These are phyloP conservation scores for Glaucopsyche alexis DNA, from an alignment of 2,888 invertebrate species.

Conservation along the genomic window DNA sequence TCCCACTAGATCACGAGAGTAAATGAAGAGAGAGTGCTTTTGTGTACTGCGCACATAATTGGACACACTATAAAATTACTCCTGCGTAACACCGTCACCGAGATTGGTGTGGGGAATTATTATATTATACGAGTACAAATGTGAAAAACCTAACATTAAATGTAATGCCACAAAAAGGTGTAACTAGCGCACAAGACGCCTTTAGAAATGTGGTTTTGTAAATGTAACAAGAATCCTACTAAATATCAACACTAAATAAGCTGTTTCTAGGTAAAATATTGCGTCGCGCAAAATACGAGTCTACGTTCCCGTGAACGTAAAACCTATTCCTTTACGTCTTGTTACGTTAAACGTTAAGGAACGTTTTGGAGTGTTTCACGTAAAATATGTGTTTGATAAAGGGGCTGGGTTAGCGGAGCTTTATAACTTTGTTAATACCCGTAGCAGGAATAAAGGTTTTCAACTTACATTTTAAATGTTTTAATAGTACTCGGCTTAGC, in stretches of 20 bases:
- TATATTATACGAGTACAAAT: too few relatives aligned
- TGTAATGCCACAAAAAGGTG: not conserved
- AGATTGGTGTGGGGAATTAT: too few relatives aligned
- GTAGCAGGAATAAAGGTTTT: constrained; percentile 9
- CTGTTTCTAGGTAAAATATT: constrained; percentile 4
- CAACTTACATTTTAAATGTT: constrained; percentile 27
- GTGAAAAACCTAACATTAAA: not conserved
- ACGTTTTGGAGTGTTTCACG: constrained; percentile 23
- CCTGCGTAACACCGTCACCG: too few relatives aligned
- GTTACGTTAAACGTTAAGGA: constrained; percentile 20
- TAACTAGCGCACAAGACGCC: not conserved
- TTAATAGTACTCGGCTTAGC: not conserved
- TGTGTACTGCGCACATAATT: too few relatives aligned
- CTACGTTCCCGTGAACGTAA: not conserved
- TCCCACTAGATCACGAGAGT: too few relatives aligned
- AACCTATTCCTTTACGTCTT: constrained; percentile 21
- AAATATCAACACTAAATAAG: constrained; percentile 6
- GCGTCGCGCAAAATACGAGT: not conserved
- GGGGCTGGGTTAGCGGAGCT: constrained; percentile 17
- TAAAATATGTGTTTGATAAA: constrained; percentile 28
- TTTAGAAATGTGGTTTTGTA: not conserved
- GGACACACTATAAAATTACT: too few relatives aligned
- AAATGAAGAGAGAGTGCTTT: too few relatives aligned
- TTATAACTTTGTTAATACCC: constrained; percentile 27
- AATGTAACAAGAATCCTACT: not conserved